Evolutionary conservation across 2,113 vertebrate genomes (phyloP).

Genomic region (Dipodomys stephensi): DNA sequence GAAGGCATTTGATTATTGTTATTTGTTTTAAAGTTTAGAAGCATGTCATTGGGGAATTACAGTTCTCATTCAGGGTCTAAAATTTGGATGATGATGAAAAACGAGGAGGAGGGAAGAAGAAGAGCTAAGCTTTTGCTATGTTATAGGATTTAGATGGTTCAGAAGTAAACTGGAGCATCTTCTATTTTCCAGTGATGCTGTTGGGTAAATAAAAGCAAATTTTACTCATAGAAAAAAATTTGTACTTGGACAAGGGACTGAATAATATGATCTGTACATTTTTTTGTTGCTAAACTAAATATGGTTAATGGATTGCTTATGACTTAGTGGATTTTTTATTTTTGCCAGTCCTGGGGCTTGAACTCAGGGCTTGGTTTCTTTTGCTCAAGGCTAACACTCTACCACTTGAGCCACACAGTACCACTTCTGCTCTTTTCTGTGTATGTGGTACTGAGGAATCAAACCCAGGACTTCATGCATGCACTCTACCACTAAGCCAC

Average conservation of each 20-base stretch:
- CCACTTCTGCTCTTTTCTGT: too few species aligned
- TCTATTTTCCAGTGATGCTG: neutral
- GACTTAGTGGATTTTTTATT: too few species aligned
- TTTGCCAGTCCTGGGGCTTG: too few species aligned
- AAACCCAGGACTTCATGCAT: too few species aligned
- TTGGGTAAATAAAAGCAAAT: neutral
- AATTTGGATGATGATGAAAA: neutral
- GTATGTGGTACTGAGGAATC: too few species aligned
- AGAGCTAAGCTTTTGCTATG: neutral
- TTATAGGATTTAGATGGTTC: conserved; percentile 11
- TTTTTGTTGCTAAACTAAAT: conserved; percentile 23
- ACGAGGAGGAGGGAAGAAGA: neutral
- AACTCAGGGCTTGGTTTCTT: too few species aligned
- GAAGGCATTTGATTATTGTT: neutral
- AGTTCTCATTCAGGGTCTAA: conserved; percentile 24
- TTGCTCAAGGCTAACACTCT: too few species aligned
- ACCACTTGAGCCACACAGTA: too few species aligned
- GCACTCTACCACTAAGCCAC: too few species aligned
- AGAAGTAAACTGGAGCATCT: conserved; percentile 10
- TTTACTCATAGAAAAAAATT: neutral
- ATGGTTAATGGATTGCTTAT: neutral
- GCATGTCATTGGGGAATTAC: neutral
- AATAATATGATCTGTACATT: neutral
- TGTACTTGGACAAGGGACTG: neutral
- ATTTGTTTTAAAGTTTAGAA: conserved; percentile 2